Evolutionary conservation across 2,888 invertebrate genomes (phyloP).

Genomic region (Panzeria rudis): DNA sequence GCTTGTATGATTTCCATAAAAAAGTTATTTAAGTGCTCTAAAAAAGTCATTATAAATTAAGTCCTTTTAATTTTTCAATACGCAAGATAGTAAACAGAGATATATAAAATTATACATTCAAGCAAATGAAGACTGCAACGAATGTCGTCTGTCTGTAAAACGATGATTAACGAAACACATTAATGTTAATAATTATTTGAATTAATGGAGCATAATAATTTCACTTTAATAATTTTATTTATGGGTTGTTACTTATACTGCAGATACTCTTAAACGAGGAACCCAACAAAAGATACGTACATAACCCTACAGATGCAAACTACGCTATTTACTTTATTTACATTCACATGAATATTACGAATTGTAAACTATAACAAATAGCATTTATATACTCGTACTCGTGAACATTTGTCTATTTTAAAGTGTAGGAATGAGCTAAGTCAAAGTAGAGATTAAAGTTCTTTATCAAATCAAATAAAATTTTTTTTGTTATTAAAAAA

Average conservation of each 20-base stretch:
- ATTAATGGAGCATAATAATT: constrained; percentile 69
- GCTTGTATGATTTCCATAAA: constrained; percentile 4
- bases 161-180: constrained; percentile 53
- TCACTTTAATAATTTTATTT: constrained; percentile 68
- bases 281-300: not conserved
- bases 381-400: not conserved
- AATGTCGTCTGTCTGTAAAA: constrained; percentile 4
- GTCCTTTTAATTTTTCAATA: constrained; percentile 39
- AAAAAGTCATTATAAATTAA: constrained; percentile 52
- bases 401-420: not conserved
- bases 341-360: constrained; percentile 6
- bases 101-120: not conserved
- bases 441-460: too few species aligned
- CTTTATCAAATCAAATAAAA: too few species aligned
- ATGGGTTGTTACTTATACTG: constrained; percentile 65
- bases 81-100: constrained; percentile 6
- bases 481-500: too few species aligned
- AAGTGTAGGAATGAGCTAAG: not conserved
- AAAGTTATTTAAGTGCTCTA: constrained; percentile 1
- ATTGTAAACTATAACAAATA: constrained; percentile 13
- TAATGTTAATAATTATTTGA: constrained; percentile 70
- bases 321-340: constrained; percentile 3
- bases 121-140: not conserved
- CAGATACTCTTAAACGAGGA: constrained; percentile 15
- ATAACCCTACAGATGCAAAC: constrained; percentile 14